phyloP scores from a whole-genome alignment of 2,888 invertebrate genomes.

The Thera obeliscata region DNA sequence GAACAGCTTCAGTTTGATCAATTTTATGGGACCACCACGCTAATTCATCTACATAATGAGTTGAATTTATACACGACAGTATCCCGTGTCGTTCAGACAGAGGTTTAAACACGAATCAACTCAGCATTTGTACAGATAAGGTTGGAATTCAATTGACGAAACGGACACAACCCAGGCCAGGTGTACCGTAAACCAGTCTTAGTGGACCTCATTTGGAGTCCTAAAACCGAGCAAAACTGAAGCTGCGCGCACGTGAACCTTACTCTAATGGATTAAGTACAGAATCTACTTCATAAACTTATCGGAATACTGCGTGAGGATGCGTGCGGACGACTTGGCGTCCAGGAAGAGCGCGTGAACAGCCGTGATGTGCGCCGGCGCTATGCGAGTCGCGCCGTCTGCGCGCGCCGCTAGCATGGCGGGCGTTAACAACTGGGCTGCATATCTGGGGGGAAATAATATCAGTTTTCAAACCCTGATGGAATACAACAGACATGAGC shows the following conservation, averaged over 20 bases:
- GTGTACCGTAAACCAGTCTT: not conserved
- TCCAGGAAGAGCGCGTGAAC: slow-evolving; percentile 95
- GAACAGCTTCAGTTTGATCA: slow-evolving; percentile 5
- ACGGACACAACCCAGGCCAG: too few species aligned
- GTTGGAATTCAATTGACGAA: too few species aligned
- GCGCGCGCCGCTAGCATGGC: slow-evolving; percentile 94
- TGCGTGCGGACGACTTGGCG: slow-evolving; percentile 97
- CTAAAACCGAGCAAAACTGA: not conserved
- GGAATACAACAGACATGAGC: too few species aligned
- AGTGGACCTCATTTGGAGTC: not conserved
- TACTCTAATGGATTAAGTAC: not conserved
- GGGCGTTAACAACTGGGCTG: slow-evolving; percentile 97
- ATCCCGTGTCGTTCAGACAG: too few species aligned
- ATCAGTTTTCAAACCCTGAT: too few species aligned
- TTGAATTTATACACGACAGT: too few species aligned
- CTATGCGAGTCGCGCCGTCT: slow-evolving; percentile 91
- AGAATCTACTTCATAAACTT: slow-evolving; percentile 91
- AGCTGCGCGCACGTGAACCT: not conserved
- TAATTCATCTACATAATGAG: not conserved
- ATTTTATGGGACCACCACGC: not conserved
- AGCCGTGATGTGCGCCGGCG: slow-evolving; percentile 93
- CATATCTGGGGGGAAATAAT: slow-evolving; percentile 84
- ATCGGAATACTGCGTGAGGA: slow-evolving; percentile 94
- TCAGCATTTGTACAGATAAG: too few species aligned
- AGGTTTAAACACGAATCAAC: too few species aligned